Evolutionary conservation across 1,140 invertebrate genomes (phyloP).

Genomic region (Babylonia areolata): DNA sequence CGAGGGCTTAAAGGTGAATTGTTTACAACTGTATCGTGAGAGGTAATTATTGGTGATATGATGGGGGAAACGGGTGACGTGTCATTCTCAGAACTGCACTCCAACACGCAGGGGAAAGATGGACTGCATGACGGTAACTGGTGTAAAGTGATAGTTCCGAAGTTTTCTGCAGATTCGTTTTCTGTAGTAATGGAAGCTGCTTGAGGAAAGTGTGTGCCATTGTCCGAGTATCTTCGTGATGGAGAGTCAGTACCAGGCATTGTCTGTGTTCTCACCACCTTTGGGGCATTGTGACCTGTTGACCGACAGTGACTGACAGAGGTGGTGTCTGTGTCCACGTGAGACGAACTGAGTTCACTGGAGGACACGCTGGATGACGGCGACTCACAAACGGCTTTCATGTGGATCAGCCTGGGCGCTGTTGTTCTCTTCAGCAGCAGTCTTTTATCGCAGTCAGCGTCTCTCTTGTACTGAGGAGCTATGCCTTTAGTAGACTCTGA

Average conservation of each 20-base stretch:
- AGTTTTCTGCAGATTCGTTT: neutral
- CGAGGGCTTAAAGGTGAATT: neutral
- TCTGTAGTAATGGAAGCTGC: neutral
- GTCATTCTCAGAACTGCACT: neutral
- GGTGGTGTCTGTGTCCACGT: neutral
- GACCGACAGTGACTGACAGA: neutral
- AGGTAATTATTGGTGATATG: neutral
- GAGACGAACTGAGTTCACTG: neutral
- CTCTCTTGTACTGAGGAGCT: neutral
- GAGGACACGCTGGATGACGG: constrained; percentile 2
- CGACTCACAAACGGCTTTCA: neutral
- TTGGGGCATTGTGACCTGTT: neutral
- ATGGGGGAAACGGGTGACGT: neutral
- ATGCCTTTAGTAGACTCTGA: neutral
- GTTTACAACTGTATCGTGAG: neutral
- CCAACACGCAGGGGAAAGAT: neutral
- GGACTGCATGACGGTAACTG: neutral
- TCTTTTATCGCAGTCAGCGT: neutral
- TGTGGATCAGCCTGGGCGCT: constrained; percentile 5
- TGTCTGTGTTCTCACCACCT: neutral
- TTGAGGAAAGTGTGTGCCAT: neutral
- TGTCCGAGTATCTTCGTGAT: neutral
- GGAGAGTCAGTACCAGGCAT: neutral
- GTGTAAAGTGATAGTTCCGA: neutral
- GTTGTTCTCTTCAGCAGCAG: neutral